phyloP scores from a whole-genome alignment of 1,140 invertebrate species.

The Magallana angulata region DNA sequence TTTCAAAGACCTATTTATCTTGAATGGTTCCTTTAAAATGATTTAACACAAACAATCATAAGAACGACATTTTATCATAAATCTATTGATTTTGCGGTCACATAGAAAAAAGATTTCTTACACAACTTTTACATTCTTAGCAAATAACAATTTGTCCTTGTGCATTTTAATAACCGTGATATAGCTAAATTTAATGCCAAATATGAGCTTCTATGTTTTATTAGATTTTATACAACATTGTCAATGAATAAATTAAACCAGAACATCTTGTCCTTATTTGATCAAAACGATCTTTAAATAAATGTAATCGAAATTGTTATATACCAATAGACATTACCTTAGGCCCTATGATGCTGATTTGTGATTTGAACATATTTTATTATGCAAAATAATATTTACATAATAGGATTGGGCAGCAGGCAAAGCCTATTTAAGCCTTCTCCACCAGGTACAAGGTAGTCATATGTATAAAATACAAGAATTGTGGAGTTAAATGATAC shows the following conservation, averaged over 20 bases:
- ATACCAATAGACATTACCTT: too few relatives aligned
- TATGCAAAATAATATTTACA: too few relatives aligned
- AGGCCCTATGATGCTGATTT: too few relatives aligned
- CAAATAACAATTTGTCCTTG: conserved; percentile 1
- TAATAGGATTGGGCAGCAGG: too few relatives aligned
- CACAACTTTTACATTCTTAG: neutral
- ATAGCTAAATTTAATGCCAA: neutral
- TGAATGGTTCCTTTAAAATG: neutral
- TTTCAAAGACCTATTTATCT: conserved; percentile 13
- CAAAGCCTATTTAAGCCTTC: too few relatives aligned
- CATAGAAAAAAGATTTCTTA: neutral
- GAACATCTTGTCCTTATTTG: too few relatives aligned
- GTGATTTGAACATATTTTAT: too few relatives aligned
- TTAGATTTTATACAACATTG: neutral
- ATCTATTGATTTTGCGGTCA: conserved; percentile 9
- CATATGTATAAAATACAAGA: too few relatives aligned
- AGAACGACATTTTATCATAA: conserved; percentile 1
- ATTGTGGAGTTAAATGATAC: too few relatives aligned
- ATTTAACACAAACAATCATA: neutral
- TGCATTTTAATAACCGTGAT: neutral
- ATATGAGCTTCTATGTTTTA: neutral
- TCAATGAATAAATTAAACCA: neutral
- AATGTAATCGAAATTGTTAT: too few relatives aligned
- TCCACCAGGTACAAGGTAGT: too few relatives aligned
- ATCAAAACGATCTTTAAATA: too few relatives aligned